Evolutionary conservation across 1,140 invertebrate species (phyloP).

Genomic region (Chlorops oryzae): DNA sequence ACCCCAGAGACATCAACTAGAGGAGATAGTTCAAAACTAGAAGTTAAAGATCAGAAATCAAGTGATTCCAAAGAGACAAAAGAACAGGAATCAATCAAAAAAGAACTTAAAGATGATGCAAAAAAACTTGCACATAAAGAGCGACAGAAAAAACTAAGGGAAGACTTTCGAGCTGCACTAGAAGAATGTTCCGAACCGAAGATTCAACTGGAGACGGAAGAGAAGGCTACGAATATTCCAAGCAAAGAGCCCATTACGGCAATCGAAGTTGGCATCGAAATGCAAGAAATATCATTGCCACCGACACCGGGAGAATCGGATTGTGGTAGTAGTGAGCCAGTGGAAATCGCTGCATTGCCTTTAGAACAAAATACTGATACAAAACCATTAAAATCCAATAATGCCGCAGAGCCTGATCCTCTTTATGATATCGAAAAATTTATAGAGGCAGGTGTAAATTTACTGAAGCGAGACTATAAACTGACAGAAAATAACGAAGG

Average conservation of each 20-base stretch:
- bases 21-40: too few relatives aligned
- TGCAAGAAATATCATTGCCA: background rate
- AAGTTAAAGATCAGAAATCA: too few relatives aligned
- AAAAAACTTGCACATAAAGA: conserved; percentile 14
- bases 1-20: too few relatives aligned
- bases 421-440: conserved; percentile 42
- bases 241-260: background rate
- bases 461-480: conserved; percentile 37
- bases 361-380: too few relatives aligned
- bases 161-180: conserved; percentile 10
- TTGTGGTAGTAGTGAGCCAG: background rate
- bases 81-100: too few relatives aligned
- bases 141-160: conserved; percentile 13
- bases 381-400: too few relatives aligned
- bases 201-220: too few relatives aligned
- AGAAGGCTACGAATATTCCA: background rate
- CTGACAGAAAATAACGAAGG: conserved; percentile 1
- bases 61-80: too few relatives aligned
- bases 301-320: background rate
- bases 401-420: conserved; percentile 19
- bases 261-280: background rate
- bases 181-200: background rate
- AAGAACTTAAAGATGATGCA: background rate
- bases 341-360: too few relatives aligned
- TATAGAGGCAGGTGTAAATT: conserved; percentile 38